Base-by-base conservation (phyloP, 2,888 invertebrate genomes). In the Cephus sareptanus region DNA sequence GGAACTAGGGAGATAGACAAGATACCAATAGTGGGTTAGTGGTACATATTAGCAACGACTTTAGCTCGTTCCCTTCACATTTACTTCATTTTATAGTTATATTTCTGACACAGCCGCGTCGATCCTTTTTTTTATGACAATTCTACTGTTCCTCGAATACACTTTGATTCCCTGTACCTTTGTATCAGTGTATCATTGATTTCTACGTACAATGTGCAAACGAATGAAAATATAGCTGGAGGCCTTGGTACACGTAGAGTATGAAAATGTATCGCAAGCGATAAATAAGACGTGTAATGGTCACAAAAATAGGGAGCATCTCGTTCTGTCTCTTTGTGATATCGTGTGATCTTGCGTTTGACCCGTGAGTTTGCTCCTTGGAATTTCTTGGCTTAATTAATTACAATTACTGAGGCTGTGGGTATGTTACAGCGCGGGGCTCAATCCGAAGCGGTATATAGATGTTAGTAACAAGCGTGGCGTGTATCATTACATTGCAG, bases 1-100 rank as follows among this genome's bases (percentile, higher is more conserved):
- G 95, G 93, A 96, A 96, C 97, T 97, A 95, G 93, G 93, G 92
- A 93, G 89, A 92, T 88, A 90, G 86, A 90, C 87, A 88, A 86
- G 86, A 79, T 82, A 78, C 78, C 78, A 78, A 75, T 78, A 78
- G 78, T 78, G 78, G 78, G 78, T 78, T 78, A 78, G 78, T 78
- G 70, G 75, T 78, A 76, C 70, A 73, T 76, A 56, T 56, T 56
- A 78, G 73, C 76, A 73, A 70, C 73, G 78, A 75, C 69, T 78
- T 30, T 77, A 23, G 56, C 56, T 56, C 56, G 9, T 56, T 9
- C 56, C 56, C 56, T 9, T 23, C 23, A 23, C 23, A 23, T 23
- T 56, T 9, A 15, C 56, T 23, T 40, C 6, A 6, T 40, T 15
- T 40, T 40, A 40, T 1, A 23, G 15, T 40, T 40, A 40, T 23